A percentile compares a stretch with the other conserved stretches of the same genome.
phyloP scores from a whole-genome alignment of 2,113 vertebrate genomes.

The Gymnorhina tibicen region DNA sequence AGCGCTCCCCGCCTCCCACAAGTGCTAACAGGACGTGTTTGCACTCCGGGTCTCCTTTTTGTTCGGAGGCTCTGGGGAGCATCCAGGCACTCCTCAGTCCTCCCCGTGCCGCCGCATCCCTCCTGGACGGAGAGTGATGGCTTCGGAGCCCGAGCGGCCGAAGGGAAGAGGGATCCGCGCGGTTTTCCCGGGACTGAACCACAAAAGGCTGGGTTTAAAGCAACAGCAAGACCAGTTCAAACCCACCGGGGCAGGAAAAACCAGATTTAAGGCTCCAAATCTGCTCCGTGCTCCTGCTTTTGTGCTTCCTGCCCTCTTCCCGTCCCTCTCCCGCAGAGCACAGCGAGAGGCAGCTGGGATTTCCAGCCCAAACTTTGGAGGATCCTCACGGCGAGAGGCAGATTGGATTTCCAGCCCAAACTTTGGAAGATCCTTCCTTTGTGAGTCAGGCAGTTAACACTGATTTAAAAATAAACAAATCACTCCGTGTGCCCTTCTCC shows the following conservation, averaged over 20 bases:
- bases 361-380: background rate
- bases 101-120: background rate
- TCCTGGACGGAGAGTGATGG: background rate
- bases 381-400: background rate
- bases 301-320: background rate
- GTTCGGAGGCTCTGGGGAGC: background rate
- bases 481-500: background rate
- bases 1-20: background rate
- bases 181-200: background rate
- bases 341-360: background rate
- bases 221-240: background rate
- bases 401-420: background rate
- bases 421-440: background rate
- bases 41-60: background rate
- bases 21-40: slow-evolving; percentile 45
- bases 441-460: background rate
- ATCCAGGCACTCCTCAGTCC: background rate
- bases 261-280: background rate
- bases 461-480: slow-evolving; percentile 20
- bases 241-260: slow-evolving; percentile 1
- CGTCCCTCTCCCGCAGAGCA: background rate
- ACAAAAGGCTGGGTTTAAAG: background rate
- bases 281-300: background rate
- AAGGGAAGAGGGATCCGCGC: background rate
- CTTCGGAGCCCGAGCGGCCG: background rate